phyloP scores from a whole-genome alignment of 2,888 invertebrate species.

The Cheilosia grossa region DNA sequence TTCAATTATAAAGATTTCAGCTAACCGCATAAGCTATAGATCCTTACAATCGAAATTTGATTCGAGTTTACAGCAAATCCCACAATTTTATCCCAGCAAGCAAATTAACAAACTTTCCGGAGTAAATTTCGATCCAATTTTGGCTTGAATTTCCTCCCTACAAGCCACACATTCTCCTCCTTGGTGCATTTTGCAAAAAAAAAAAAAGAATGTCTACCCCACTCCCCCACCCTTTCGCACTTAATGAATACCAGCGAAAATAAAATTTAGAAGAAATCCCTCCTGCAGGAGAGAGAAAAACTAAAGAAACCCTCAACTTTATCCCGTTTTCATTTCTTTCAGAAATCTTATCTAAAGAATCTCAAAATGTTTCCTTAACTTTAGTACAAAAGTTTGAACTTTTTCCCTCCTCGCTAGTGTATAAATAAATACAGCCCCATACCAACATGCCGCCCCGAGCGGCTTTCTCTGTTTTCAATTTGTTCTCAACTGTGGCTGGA shows the following conservation, averaged over 20 bases:
- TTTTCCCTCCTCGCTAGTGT: not conserved
- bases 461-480: slow-evolving; percentile 52
- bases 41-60: not conserved
- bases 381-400: slow-evolving; percentile 44
- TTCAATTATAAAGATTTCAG: too few species aligned
- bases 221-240: too few species aligned
- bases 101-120: slow-evolving; percentile 6
- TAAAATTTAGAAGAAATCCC: not conserved
- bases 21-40: too few species aligned
- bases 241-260: slow-evolving; percentile 19
- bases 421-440: not conserved
- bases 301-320: slow-evolving; percentile 40
- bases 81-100: not conserved
- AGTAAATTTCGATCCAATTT: slow-evolving; percentile 21
- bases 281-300: not conserved
- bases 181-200: not conserved
- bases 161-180: not conserved
- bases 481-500: slow-evolving; percentile 49
- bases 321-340: slow-evolving; percentile 42
- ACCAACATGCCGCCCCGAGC: slow-evolving; percentile 33
- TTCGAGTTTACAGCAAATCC: not conserved
- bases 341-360: slow-evolving; percentile 58
- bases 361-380: slow-evolving; percentile 59
- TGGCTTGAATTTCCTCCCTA: slow-evolving; percentile 1
- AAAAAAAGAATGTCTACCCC: not conserved